Evolutionary conservation across 2,113 vertebrate genomes (phyloP), one percentile per base, ranked within the genome.

Genomic region (Myrmecophaga tridactyla): DNA sequence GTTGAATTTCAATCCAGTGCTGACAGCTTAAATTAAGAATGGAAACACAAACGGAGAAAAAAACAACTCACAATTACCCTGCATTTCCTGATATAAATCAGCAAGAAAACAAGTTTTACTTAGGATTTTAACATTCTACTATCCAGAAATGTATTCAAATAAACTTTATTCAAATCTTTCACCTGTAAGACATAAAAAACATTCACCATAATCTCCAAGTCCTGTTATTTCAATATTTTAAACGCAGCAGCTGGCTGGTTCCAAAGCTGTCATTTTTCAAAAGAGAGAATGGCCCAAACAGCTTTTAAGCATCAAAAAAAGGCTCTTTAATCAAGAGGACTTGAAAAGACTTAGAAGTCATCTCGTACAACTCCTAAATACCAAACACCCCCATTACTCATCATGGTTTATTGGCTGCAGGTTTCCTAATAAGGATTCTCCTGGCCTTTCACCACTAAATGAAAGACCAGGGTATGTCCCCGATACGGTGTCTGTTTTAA

Each of bases 191-290:
- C 31, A 58, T 23, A 87, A 39, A 63, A 87, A 39, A 69, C 5
- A 29, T 8, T 51, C 7, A 63, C 27, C 18, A 56, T 29, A 51
- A 81, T 43, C 18, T 20, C 43, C 34, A 36, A 36, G 9, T 48
- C 31, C 60, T 48, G 1, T 48, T 41, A 81, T 11, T 53, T 18
- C 60, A 75, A 15, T 31, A 77, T 65, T 97, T 88, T 63, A 93
- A 81, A 69, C 4, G 82, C 8, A 29, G 27, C 39, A 87, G 34
- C 27, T 36, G 62, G 29, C n/a, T 69, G 51, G 46, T 78, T 78
- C 23, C 36, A 27, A 58, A 9, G 27, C 7, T 36, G 18, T 62
- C 65, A 53, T 15, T 92, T 89, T n/a, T 60, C 58, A 89, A 90
- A 70, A 91, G 60, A 29, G 4, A 76, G 31, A 92, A 41, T 2